These are phyloP conservation scores for Riptortus pedestris DNA, from an alignment of 1,140 invertebrate species.

Conservation along the genomic window DNA sequence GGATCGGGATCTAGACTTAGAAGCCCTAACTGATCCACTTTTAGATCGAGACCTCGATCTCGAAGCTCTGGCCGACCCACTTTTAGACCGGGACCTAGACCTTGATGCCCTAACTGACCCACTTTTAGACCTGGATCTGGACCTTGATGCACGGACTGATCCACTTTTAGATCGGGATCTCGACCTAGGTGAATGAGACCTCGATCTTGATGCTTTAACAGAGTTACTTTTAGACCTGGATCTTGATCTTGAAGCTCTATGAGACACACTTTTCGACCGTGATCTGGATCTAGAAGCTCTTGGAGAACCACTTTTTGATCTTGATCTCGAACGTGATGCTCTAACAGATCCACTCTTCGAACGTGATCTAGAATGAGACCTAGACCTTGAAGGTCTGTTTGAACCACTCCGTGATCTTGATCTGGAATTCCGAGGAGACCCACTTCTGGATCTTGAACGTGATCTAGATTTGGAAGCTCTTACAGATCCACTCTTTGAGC, in stretches of 20 bases:
- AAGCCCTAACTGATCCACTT: conserved; percentile 25
- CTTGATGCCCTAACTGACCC: conserved; percentile 26
- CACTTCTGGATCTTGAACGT: conserved; percentile 31
- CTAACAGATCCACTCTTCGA: conserved; percentile 16
- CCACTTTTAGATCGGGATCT: conserved; percentile 25
- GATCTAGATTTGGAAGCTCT: conserved; percentile 18
- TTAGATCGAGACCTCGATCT: conserved; percentile 30
- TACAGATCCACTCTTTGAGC: conserved; percentile 23
- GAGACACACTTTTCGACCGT: conserved; percentile 33
- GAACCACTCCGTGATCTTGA: conserved; percentile 15
- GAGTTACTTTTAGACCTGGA: conserved; percentile 34
- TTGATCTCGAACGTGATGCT: conserved; percentile 27
- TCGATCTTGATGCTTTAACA: conserved; percentile 30
- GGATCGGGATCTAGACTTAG: conserved; percentile 23
- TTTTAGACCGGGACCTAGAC: conserved; percentile 34
- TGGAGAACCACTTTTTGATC: conserved; percentile 23
- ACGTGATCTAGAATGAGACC: conserved; percentile 30
- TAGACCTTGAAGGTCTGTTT: conserved; percentile 28
- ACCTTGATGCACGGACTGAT: conserved; percentile 30
- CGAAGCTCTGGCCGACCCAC: conserved; percentile 29
- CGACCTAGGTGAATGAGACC: conserved; percentile 29
- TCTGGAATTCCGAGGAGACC: conserved; percentile 1
- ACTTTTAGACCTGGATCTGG: conserved; percentile 35
- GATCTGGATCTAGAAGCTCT: conserved; percentile 34
- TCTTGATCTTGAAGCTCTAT: neutral